Evolutionary conservation across 2,888 invertebrate genomes (phyloP).

Genomic region (Parnassius smintheus): DNA sequence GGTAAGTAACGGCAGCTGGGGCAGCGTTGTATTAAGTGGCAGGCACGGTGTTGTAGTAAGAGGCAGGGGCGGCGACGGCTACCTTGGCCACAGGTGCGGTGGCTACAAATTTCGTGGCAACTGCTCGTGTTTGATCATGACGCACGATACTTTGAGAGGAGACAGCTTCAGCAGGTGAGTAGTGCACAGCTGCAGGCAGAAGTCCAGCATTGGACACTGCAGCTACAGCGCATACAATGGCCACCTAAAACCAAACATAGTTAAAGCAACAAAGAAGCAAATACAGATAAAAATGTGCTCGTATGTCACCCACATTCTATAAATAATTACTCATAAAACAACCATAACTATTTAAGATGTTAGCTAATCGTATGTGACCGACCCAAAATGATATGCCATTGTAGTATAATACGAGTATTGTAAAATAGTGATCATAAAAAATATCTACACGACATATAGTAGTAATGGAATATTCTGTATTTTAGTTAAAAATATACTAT

Average conservation of each 20-base stretch:
- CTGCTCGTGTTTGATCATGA: conserved; percentile 48
- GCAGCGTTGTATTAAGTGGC: conserved; percentile 1
- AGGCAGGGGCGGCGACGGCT: conserved; percentile 37
- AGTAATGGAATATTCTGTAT: too few relatives aligned
- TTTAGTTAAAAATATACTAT: too few relatives aligned
- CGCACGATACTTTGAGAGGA: conserved; percentile 59
- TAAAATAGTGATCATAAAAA: too few relatives aligned
- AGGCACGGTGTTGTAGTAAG: conserved; percentile 47
- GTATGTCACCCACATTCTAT: too few relatives aligned
- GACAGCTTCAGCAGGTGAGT: conserved; percentile 54
- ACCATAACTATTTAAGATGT: too few relatives aligned
- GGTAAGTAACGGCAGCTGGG: conserved; percentile 33
- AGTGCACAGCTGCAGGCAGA: conserved; percentile 56
- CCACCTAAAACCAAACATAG: conserved; percentile 4
- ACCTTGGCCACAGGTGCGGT: conserved; percentile 38
- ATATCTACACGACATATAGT: too few relatives aligned
- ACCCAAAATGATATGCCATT: too few relatives aligned
- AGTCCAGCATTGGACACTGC: conserved; percentile 44
- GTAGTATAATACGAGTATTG: too few relatives aligned
- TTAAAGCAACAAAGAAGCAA: too few relatives aligned
- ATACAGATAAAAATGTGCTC: too few relatives aligned
- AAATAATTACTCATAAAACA: too few relatives aligned
- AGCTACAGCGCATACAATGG: conserved; percentile 42
- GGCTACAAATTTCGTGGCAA: conserved; percentile 40
- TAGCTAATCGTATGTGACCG: too few relatives aligned